Evolutionary conservation across 2,888 invertebrate genomes (phyloP).

Genomic region (Ischnura elegans): DNA sequence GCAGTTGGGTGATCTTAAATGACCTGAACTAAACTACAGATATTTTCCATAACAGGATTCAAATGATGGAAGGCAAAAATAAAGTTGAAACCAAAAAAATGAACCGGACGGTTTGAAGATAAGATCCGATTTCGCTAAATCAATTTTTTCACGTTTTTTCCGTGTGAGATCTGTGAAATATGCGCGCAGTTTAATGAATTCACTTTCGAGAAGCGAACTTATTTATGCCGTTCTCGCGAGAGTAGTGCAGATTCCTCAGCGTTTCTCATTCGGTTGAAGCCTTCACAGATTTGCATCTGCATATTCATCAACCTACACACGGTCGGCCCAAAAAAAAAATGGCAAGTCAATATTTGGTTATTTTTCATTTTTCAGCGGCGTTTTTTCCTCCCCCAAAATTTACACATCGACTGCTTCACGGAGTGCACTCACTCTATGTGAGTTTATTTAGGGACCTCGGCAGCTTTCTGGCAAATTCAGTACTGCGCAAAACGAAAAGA

Average conservation of each 20-base stretch:
- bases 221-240: not conserved
- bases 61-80: too few relatives aligned
- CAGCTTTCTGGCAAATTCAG: too few relatives aligned
- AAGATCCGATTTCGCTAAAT: not conserved
- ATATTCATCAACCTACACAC: not conserved
- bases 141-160: not conserved
- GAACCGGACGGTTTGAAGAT: not conserved
- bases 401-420: not conserved
- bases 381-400: not conserved
- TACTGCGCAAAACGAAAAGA: too few relatives aligned
- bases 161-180: not conserved
- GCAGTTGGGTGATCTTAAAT: too few relatives aligned
- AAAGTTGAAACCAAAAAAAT: not conserved
- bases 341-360: slow-evolving; percentile 12
- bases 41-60: too few relatives aligned
- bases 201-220: not conserved
- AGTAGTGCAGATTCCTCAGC: not conserved
- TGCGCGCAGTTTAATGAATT: not conserved
- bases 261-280: not conserved
- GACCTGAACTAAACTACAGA: too few relatives aligned
- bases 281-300: not conserved
- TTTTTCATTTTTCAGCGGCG: not conserved
- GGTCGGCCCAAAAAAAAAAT: not conserved
- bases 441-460: not conserved
- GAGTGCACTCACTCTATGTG: not conserved